Evolutionary conservation across 2,888 invertebrate species (phyloP), one percentile per base, ranked within the genome.

Genomic region (Cryptocephalus moraei): DNA sequence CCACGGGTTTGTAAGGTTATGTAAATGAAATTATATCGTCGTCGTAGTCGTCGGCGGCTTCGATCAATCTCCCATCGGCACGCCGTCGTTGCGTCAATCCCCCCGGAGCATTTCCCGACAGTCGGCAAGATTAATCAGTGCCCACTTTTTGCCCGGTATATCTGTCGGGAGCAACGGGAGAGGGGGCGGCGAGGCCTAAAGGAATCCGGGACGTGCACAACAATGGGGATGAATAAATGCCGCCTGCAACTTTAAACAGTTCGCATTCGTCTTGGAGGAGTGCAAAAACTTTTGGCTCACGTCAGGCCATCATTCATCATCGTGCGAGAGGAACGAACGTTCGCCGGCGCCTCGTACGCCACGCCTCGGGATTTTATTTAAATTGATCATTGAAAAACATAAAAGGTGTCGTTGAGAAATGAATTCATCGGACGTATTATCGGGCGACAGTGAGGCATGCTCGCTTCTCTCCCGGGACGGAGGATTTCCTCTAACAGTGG

Each of bases 361-460:
- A 12, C 40, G 40, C 22, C 14, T 14, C 22, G 40, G 56, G 61
- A 62, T 63, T 64, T 64, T 64, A 66, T 65, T 66, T 62, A 65
- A 66, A 67, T 65, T 63, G 62, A 64, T 64, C 62, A 65, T 64
- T 63, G 63, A 63, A 64, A 64, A 64, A 65, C 62, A 64, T 63
- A 61, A 64, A 66, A 65, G 64, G 64, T 65, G 62, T 63, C 63
- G 57, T 59, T 63, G 62, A 63, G 62, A 62, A 65, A 66, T 65
- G 62, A 62, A 63, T 63, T 62, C 59, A 56, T 58, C 57, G 61
- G 56, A 49, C 53, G 60, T 58, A 60, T 60, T 61, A 60, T 54
- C 53, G 51, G 55, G 57, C 57, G 58, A 57, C 60, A 58, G 49
- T 51, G 52, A 50, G 60, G 56, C 59, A 54, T 49, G 50, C 48